phyloP scores from a whole-genome alignment of 2,797 vertebrate genomes.

The Cossypha heuglini region DNA sequence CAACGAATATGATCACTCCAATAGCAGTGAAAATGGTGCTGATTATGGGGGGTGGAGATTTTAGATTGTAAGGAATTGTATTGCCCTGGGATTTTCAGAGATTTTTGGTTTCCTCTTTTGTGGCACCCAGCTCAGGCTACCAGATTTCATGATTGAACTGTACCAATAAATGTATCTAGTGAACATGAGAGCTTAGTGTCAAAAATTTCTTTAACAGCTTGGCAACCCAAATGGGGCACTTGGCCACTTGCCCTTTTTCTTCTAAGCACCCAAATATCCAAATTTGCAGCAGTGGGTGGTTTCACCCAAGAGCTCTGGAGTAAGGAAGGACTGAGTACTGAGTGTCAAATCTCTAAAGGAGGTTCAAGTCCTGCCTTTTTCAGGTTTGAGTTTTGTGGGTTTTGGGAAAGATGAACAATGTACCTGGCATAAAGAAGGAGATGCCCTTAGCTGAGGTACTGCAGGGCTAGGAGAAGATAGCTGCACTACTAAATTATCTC shows the following conservation, averaged over 20 bases:
- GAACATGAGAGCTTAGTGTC: neutral
- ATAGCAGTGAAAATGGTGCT: neutral
- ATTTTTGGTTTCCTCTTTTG: neutral
- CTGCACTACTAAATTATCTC: neutral
- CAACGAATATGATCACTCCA: neutral
- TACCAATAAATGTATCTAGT: neutral
- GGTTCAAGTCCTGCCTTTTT: neutral
- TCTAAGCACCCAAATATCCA: neutral
- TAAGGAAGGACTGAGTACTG: neutral
- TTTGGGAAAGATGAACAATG: neutral
- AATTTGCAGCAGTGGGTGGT: neutral
- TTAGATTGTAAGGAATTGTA: neutral
- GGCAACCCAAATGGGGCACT: neutral
- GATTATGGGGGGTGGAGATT: neutral
- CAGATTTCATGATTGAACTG: neutral
- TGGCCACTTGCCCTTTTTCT: neutral
- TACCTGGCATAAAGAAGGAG: neutral
- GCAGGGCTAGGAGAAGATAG: neutral
- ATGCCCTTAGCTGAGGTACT: neutral
- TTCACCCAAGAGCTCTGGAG: neutral
- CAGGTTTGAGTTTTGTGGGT: neutral
- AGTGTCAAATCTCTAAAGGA: neutral
- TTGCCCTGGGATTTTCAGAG: neutral
- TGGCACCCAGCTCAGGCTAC: neutral
- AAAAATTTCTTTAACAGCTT: neutral